A percentile compares a stretch with the other conserved stretches of the same genome.
Conservation (phyloP, 2,797 vertebrate species). For the Simalia tracyae region DNA sequence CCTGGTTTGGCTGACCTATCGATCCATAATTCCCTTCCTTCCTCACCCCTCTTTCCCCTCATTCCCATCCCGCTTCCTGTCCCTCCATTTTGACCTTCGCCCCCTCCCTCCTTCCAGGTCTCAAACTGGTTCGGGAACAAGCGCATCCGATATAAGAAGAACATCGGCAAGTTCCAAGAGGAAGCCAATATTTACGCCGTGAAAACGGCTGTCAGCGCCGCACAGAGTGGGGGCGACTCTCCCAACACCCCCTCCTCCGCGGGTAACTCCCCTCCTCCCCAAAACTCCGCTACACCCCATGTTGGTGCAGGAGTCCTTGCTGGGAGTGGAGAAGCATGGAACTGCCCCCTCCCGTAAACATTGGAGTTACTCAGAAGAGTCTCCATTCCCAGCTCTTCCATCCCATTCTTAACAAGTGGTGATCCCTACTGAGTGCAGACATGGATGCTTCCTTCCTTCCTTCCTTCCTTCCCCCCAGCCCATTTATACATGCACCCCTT, state of each 20-base stretch:
- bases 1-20: constrained; percentile 2
- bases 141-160: constrained; percentile 77
- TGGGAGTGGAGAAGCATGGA: constrained; percentile 24
- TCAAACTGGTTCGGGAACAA: constrained; percentile 79
- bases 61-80: background rate
- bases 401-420: background rate
- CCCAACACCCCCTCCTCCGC: constrained; percentile 74
- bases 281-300: constrained; percentile 40
- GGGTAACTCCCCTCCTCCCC: constrained; percentile 59
- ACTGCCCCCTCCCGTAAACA: background rate
- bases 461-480: background rate
- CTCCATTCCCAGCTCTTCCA: background rate
- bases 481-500: background rate
- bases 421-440: background rate
- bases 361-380: constrained; percentile 9
- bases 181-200: constrained; percentile 76
- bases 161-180: constrained; percentile 77
- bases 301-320: constrained; percentile 43
- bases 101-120: constrained; percentile 59
- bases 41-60: background rate
- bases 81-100: background rate
- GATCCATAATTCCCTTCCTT: constrained; percentile 13
- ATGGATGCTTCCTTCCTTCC: background rate
- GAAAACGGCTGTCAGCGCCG: constrained; percentile 73
- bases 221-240: constrained; percentile 75